Percentiles rank a stretch among this genome's conserved stretches.
phyloP scores from a whole-genome alignment of 2,797 vertebrate genomes.

The Distichodus sexfasciatus region DNA sequence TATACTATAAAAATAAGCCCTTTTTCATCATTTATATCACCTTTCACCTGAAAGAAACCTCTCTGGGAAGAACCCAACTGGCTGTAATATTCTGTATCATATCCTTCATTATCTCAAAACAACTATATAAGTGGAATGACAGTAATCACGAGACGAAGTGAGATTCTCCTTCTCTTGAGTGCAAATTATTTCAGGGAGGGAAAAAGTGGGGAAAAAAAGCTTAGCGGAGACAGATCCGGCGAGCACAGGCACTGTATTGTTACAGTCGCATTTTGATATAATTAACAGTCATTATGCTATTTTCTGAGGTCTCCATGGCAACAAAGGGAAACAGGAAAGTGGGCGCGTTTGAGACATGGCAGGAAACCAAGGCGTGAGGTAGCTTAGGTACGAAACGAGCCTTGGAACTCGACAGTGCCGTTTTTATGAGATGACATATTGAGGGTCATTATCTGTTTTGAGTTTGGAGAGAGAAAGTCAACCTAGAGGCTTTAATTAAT shows the following conservation, averaged over 20 bases:
- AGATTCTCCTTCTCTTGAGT: neutral
- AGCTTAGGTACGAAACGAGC: conserved; percentile 1
- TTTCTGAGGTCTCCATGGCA: conserved; percentile 41
- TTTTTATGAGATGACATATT: neutral
- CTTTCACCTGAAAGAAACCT: neutral
- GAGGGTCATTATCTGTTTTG: too few species aligned
- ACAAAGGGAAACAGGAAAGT: conserved; percentile 36
- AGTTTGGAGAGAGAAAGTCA: too few species aligned
- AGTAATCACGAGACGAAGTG: neutral
- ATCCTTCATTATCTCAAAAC: neutral
- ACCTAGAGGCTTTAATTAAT: too few species aligned
- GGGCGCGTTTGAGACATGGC: neutral
- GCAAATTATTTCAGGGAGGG: neutral
- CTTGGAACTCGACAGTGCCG: neutral
- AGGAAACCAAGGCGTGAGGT: conserved; percentile 4
- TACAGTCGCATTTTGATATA: conserved; percentile 6
- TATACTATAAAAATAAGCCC: too few species aligned
- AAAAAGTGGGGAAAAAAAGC: neutral
- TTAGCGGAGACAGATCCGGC: neutral
- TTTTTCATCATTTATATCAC: neutral
- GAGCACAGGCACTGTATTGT: neutral
- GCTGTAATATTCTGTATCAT: neutral
- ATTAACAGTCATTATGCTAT: conserved; percentile 11
- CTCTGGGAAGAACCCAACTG: neutral
- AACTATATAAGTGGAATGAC: neutral